Evolutionary conservation across 2,888 invertebrate species (phyloP).

Genomic region (Drosophila vallismaia): DNA sequence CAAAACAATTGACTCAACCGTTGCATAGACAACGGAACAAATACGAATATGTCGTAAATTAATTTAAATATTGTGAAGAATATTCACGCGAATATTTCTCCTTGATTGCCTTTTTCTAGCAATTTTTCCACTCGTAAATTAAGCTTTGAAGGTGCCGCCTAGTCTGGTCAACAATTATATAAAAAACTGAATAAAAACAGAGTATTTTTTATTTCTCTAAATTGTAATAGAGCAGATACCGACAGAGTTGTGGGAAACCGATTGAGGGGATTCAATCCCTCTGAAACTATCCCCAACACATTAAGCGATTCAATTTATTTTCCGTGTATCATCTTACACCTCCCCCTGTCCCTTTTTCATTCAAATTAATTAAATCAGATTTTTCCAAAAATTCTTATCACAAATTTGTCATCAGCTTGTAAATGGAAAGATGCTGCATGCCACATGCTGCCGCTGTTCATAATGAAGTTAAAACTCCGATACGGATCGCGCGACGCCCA

Average conservation of each 20-base stretch:
- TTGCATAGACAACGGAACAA: constrained; percentile 47
- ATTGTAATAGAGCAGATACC: background rate
- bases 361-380: constrained; percentile 53
- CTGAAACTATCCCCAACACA: background rate
- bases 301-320: constrained; percentile 10
- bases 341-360: constrained; percentile 4
- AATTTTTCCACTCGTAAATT: constrained; percentile 50
- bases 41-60: constrained; percentile 64
- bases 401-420: constrained; percentile 75
- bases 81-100: constrained; percentile 55
- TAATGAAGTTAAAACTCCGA: constrained; percentile 65
- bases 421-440: constrained; percentile 51
- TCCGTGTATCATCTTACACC: constrained; percentile 28
- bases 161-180: constrained; percentile 45
- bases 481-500: constrained; percentile 52
- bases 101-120: constrained; percentile 12
- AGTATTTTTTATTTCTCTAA: background rate
- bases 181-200: constrained; percentile 3
- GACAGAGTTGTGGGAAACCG: background rate
- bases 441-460: constrained; percentile 53
- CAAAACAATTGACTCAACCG: constrained; percentile 59
- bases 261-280: background rate
- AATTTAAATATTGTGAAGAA: constrained; percentile 50
- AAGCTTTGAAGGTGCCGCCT: constrained; percentile 61
- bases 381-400: constrained; percentile 59